These are phyloP conservation scores for Actinia equina DNA, from an alignment of 64 coral and sea anemone genomes.

Conservation along the genomic window DNA sequence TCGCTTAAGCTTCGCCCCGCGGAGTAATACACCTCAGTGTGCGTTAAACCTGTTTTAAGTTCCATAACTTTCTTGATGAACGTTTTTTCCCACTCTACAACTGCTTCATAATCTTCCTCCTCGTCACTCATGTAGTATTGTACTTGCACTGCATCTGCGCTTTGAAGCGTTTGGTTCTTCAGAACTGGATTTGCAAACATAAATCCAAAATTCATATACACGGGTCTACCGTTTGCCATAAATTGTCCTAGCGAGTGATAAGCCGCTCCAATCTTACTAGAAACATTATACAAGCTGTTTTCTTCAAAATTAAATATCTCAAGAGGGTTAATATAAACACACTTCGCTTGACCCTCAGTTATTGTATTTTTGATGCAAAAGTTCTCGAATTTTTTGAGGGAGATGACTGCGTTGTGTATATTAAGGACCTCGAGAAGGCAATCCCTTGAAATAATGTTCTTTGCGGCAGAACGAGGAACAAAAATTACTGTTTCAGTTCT, in stretches of 20 bases:
- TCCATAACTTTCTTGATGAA: conserved; percentile 17
- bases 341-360: neutral
- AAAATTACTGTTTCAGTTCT: conserved; percentile 53
- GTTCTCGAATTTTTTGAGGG: conserved; percentile 24
- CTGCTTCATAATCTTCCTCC: neutral
- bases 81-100: conserved; percentile 15
- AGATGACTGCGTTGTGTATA: conserved; percentile 37
- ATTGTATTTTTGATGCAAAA: conserved; percentile 51
- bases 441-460: conserved; percentile 33
- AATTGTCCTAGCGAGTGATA: neutral
- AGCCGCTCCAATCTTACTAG: conserved; percentile 15
- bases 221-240: conserved; percentile 54
- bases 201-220: conserved; percentile 39
- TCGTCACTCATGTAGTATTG: neutral
- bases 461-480: neutral
- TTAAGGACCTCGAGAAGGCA: conserved; percentile 53
- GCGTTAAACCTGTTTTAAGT: neutral
- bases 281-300: conserved; percentile 15
- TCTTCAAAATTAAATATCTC: conserved; percentile 57
- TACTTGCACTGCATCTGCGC: neutral
- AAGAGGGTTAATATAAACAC: conserved; percentile 57
- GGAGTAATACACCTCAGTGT: neutral
- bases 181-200: conserved; percentile 40
- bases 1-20: conserved; percentile 12
- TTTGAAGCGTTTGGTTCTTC: neutral